Percentiles rank a stretch among this genome's conserved stretches.
phyloP scores from a whole-genome alignment of 1,140 invertebrate species.

The Drosophila nigromelanica region DNA sequence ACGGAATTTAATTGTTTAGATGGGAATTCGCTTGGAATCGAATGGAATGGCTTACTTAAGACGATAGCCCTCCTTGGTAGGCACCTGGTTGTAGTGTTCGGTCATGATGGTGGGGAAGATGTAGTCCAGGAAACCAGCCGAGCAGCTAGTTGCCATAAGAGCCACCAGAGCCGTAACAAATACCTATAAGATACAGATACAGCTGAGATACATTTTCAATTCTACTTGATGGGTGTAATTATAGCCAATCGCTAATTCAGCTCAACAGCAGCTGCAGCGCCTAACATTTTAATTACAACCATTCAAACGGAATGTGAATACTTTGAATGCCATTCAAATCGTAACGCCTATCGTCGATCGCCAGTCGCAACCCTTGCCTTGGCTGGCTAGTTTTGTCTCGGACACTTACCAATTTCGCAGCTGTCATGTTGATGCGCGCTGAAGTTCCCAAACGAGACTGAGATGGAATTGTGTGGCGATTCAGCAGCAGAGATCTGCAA shows the following conservation, averaged over 20 bases:
- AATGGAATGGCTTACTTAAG: slow-evolving; percentile 51
- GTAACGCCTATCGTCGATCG: background rate
- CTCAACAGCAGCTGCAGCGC: slow-evolving; percentile 38
- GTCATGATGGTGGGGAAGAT: slow-evolving; percentile 48
- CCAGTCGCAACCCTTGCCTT: slow-evolving; percentile 14
- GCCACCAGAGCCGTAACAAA: slow-evolving; percentile 63
- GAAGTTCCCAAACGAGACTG: slow-evolving; percentile 77
- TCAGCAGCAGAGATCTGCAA: slow-evolving; percentile 69
- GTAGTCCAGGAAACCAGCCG: slow-evolving; percentile 61
- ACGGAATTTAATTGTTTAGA: background rate
- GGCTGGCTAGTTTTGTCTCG: background rate
- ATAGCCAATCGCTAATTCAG: slow-evolving; percentile 18
- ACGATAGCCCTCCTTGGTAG: slow-evolving; percentile 72
- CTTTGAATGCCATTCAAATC: slow-evolving; percentile 51
- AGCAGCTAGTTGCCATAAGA: slow-evolving; percentile 54
- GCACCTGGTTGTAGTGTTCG: slow-evolving; percentile 46
- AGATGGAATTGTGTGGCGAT: slow-evolving; percentile 39
- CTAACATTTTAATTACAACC: slow-evolving; percentile 42
- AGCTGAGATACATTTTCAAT: background rate
- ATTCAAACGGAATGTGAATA: slow-evolving; percentile 22
- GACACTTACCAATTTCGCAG: slow-evolving; percentile 77
- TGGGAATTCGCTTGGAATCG: too few relatives aligned
- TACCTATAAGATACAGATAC: slow-evolving; percentile 39
- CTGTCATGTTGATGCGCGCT: slow-evolving; percentile 73
- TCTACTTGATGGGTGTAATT: slow-evolving; percentile 13